Evolutionary conservation across 2,888 invertebrate species (phyloP).

Genomic region (Ephialtes manifestator): DNA sequence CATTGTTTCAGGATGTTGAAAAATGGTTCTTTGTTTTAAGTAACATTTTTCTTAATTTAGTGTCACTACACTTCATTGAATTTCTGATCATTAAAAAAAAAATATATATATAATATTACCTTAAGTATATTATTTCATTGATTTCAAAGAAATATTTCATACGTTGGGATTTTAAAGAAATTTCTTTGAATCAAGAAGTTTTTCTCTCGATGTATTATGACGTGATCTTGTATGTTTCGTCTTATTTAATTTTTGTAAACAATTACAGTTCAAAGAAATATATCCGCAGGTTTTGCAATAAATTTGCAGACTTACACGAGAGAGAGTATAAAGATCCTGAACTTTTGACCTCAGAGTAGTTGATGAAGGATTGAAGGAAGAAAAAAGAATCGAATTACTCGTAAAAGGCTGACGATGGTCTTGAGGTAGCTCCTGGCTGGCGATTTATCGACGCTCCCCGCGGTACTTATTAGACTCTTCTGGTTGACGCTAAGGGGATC

Average conservation of each 20-base stretch:
- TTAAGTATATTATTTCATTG: no score
- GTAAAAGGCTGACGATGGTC: conserved; percentile 48
- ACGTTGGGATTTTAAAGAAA: no score
- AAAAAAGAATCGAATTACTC: conserved; percentile 47
- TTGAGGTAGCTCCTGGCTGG: conserved; percentile 56
- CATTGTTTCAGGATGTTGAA: no score
- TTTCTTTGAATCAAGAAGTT: no score
- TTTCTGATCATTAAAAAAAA: no score
- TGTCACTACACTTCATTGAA: no score
- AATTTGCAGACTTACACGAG: conserved; percentile 25
- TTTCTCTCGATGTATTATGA: no score
- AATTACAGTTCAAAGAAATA: not conserved
- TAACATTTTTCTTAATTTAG: no score
- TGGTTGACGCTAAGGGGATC: conserved; percentile 57
- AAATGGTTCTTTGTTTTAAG: no score
- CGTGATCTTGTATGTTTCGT: not conserved
- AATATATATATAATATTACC: no score
- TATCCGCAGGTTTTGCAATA: not conserved
- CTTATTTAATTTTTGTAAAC: not conserved
- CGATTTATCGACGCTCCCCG: conserved; percentile 69
- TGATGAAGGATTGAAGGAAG: conserved; percentile 12
- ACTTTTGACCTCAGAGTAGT: conserved; percentile 8
- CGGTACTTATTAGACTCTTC: conserved; percentile 71
- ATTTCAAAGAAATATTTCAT: no score
- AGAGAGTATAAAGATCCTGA: conserved; percentile 14